phyloP scores from a whole-genome alignment of 2,888 invertebrate species.

The Pherbina coryleti region DNA sequence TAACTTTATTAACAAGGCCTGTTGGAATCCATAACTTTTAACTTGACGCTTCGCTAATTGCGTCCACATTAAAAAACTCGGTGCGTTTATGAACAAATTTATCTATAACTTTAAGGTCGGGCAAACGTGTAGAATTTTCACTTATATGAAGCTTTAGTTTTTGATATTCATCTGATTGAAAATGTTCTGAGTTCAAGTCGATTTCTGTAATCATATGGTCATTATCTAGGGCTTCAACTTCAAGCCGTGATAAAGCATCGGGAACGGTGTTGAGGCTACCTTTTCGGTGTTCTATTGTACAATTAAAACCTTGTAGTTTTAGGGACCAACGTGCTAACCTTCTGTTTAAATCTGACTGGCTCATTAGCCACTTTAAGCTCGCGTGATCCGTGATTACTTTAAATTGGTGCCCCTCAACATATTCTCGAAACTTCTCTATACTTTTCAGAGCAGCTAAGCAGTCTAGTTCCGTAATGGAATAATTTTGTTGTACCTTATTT shows the following conservation, averaged over 20 bases:
- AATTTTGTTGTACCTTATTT: slow-evolving; percentile 40
- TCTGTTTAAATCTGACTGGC: slow-evolving; percentile 8
- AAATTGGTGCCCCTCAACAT: slow-evolving; percentile 16
- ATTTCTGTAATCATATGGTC: background rate
- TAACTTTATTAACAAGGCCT: background rate
- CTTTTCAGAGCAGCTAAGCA: slow-evolving; percentile 32
- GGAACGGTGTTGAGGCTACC: slow-evolving; percentile 28
- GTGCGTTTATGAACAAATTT: slow-evolving; percentile 30
- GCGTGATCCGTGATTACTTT: slow-evolving; percentile 20
- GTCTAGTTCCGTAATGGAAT: slow-evolving; percentile 32
- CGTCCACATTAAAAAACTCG: slow-evolving; percentile 8
- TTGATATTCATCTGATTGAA: slow-evolving; percentile 14
- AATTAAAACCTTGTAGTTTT: slow-evolving; percentile 27
- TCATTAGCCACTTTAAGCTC: slow-evolving; percentile 20
- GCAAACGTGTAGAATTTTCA: slow-evolving; percentile 14
- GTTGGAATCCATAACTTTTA: slow-evolving; percentile 28
- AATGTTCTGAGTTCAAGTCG: slow-evolving; percentile 19
- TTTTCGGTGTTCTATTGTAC: slow-evolving; percentile 21
- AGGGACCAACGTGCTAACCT: slow-evolving; percentile 18
- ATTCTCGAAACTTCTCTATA: slow-evolving; percentile 17
- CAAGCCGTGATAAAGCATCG: slow-evolving; percentile 12
- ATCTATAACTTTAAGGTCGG: slow-evolving; percentile 34
- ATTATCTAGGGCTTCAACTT: background rate
- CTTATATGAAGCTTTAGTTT: background rate
- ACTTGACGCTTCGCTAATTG: background rate